phyloP scores from a whole-genome alignment of 2,113 vertebrate species.

The Ramphastos sulfuratus region DNA sequence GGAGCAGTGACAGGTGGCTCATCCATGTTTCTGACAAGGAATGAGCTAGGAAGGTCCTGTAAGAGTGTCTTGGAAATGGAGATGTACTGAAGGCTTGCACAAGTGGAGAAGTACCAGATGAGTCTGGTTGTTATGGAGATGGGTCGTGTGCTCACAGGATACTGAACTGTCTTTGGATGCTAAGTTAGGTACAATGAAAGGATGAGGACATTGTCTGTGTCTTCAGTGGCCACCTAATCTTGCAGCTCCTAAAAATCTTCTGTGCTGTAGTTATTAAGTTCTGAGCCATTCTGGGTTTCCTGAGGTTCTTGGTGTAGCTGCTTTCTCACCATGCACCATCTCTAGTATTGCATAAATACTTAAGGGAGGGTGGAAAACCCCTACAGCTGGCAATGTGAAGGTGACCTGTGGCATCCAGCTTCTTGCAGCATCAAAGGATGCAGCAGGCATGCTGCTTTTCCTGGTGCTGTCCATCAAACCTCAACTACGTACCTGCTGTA shows the following conservation, averaged over 20 bases:
- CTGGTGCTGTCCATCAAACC: background rate
- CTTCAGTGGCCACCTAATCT: background rate
- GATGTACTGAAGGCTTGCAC: background rate
- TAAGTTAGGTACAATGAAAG: background rate
- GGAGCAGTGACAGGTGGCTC: background rate
- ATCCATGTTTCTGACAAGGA: background rate
- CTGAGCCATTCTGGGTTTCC: background rate
- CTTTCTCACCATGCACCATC: background rate
- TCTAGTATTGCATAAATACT: background rate
- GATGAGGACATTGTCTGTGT: background rate
- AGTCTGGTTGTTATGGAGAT: slow-evolving; percentile 53
- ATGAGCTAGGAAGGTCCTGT: background rate
- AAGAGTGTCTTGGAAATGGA: background rate
- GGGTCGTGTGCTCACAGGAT: background rate
- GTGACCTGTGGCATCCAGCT: background rate
- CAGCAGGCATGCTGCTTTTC: background rate
- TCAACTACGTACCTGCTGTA: background rate
- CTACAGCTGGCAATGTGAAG: background rate
- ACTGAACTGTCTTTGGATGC: background rate
- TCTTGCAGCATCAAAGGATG: background rate
- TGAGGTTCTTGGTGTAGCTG: background rate
- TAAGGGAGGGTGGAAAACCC: background rate
- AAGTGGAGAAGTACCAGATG: slow-evolving; percentile 28
- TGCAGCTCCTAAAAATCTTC: background rate
- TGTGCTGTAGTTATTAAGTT: background rate